phyloP scores from a whole-genome alignment of 2,113 vertebrate genomes.

The Siniperca knerii region DNA sequence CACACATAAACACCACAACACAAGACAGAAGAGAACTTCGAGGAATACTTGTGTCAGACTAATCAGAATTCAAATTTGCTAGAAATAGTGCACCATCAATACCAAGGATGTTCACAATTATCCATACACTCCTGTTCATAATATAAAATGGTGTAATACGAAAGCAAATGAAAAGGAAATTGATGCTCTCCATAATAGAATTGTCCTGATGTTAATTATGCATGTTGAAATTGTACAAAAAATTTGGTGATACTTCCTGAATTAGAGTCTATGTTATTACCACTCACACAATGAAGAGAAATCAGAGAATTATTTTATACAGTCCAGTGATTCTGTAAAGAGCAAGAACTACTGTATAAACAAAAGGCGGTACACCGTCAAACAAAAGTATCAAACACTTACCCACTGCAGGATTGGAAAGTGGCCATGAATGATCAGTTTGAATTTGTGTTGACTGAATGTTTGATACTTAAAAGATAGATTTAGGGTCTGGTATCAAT shows the following conservation, averaged over 20 bases:
- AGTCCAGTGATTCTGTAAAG: conserved; percentile 11
- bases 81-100: background rate
- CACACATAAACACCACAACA: conserved; percentile 33
- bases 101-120: background rate
- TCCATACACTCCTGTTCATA: background rate
- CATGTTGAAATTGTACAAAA: background rate
- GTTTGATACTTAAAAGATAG: background rate
- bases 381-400: background rate
- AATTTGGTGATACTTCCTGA: background rate
- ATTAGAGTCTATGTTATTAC: background rate
- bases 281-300: conserved; percentile 15
- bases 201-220: conserved; percentile 14
- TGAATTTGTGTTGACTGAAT: background rate
- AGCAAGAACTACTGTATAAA: background rate
- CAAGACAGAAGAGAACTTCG: conserved; percentile 21
- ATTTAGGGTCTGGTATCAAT: background rate
- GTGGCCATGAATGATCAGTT: background rate
- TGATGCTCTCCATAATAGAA: background rate
- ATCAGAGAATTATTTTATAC: background rate
- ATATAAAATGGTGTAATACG: background rate
- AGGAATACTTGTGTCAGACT: conserved; percentile 23
- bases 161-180: conserved; percentile 25
- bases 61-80: conserved; percentile 40
- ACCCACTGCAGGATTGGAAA: background rate
- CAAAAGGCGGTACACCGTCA: background rate